phyloP scores from a whole-genome alignment of 2,113 vertebrate genomes.

The Cololabis saira region DNA sequence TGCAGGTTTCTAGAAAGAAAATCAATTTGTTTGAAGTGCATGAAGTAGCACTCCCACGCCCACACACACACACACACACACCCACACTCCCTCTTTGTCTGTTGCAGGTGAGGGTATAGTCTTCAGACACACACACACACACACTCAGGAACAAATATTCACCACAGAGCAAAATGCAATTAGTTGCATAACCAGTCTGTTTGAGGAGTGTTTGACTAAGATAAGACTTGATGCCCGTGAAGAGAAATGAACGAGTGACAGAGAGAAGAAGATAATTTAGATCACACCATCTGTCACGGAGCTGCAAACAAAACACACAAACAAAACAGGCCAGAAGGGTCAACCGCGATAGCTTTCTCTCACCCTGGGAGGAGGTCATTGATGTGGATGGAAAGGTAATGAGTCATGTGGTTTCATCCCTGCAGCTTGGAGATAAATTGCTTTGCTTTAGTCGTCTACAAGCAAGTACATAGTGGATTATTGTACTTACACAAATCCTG shows the following conservation, averaged over 20 bases:
- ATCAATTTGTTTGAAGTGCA: conserved; percentile 32
- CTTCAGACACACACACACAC: conserved; percentile 7
- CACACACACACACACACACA: neutral
- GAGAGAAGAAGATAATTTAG: conserved; percentile 20
- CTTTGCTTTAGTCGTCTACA: neutral
- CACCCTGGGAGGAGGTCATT: conserved; percentile 12
- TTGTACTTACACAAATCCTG: neutral
- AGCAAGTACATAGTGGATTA: neutral
- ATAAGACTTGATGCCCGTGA: conserved; percentile 19
- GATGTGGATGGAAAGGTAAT: conserved; percentile 7
- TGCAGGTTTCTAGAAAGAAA: conserved; percentile 10
- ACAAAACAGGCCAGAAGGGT: neutral
- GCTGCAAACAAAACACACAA: conserved; percentile 9
- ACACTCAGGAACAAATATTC: neutral
- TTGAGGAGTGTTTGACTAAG: conserved; percentile 14
- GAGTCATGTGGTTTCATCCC: conserved; percentile 1
- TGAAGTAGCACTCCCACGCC: conserved; percentile 10
- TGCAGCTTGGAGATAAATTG: neutral
- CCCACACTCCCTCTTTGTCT: neutral
- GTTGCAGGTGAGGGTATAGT: too few relatives aligned
- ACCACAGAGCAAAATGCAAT: conserved; percentile 19
- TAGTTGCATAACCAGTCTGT: conserved; percentile 45
- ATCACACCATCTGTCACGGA: conserved; percentile 1
- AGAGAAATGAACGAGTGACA: conserved; percentile 16
- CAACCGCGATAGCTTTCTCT: neutral